phyloP scores from a whole-genome alignment of 2,888 invertebrate species.

The Gymnoscelis rufifasciata region DNA sequence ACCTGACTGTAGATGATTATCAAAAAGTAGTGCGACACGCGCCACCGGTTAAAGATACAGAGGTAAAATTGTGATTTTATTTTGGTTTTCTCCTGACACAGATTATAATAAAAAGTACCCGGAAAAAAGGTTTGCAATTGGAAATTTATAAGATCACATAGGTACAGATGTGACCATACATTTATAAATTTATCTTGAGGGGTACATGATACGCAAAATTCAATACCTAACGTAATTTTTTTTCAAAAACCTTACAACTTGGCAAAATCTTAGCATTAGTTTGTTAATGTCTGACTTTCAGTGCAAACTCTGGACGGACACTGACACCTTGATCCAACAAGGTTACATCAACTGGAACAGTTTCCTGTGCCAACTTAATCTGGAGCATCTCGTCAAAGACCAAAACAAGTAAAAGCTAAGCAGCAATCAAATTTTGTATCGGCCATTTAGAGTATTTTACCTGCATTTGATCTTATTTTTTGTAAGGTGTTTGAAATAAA shows the following conservation, averaged over 20 bases:
- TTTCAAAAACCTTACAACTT: not conserved
- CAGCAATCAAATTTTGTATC: not conserved
- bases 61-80: constrained; percentile 45
- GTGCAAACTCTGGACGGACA: constrained; percentile 64
- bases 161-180: no score
- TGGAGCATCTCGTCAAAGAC: constrained; percentile 68
- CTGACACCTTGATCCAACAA: constrained; percentile 51
- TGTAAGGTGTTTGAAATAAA: constrained; percentile 18
- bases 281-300: constrained; percentile 24
- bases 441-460: not conserved
- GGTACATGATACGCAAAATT: no score
- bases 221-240: no score
- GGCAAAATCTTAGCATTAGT: no score
- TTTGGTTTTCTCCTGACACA: not conserved
- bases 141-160: no score
- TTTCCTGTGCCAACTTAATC: constrained; percentile 67
- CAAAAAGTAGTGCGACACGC: constrained; percentile 63
- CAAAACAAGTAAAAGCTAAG: constrained; percentile 29
- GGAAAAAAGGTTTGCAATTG: no score
- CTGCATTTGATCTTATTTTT: not conserved
- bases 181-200: no score
- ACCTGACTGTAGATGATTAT: constrained; percentile 55
- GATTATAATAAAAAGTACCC: no score
- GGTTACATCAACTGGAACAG: constrained; percentile 71
- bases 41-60: constrained; percentile 61